Conservation (phyloP, 2,888 invertebrate genomes). For the Carterocephalus palaemon region DNA sequence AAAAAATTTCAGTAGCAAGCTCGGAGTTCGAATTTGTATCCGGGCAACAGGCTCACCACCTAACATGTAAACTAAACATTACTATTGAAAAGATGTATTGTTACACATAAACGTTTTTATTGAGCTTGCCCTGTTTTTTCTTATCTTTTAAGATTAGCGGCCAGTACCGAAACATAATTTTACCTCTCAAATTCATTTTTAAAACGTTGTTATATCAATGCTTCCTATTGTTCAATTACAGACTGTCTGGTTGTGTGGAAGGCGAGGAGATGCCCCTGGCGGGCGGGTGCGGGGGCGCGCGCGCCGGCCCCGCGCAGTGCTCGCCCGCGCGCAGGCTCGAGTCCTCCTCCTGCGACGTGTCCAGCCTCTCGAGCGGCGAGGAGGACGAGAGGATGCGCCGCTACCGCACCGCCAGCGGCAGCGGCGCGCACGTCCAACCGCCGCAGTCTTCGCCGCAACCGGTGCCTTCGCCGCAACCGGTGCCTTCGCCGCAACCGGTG, state of each 20-base stretch:
- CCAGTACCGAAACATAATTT: no score
- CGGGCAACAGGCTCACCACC: no score
- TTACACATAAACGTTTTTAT: no score
- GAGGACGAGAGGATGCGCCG: slow-evolving; percentile 73
- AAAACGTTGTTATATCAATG: no score
- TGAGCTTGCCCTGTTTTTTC: no score
- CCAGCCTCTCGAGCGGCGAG: slow-evolving; percentile 74
- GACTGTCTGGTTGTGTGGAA: slow-evolving; percentile 70
- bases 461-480: slow-evolving; percentile 28
- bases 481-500: slow-evolving; percentile 26
- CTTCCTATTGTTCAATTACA: slow-evolving; percentile 38
- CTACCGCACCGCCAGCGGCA: slow-evolving; percentile 58
- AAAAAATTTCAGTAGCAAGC: no score
- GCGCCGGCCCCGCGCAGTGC: slow-evolving; percentile 68
- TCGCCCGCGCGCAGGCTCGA: slow-evolving; percentile 71
- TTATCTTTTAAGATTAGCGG: no score
- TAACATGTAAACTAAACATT: no score
- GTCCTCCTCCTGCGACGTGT: slow-evolving; percentile 71
- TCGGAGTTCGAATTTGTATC: no score
- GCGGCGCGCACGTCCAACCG: slow-evolving; percentile 31
- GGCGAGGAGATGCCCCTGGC: slow-evolving; percentile 74
- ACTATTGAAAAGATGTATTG: no score
- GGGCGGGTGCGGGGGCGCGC: slow-evolving; percentile 44
- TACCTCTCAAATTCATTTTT: no score
- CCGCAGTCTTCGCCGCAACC: slow-evolving; percentile 30